Percentiles rank a stretch among this genome's conserved stretches.
Conservation (phyloP, 2,888 invertebrate genomes). For the Oscheius sp. region DNA sequence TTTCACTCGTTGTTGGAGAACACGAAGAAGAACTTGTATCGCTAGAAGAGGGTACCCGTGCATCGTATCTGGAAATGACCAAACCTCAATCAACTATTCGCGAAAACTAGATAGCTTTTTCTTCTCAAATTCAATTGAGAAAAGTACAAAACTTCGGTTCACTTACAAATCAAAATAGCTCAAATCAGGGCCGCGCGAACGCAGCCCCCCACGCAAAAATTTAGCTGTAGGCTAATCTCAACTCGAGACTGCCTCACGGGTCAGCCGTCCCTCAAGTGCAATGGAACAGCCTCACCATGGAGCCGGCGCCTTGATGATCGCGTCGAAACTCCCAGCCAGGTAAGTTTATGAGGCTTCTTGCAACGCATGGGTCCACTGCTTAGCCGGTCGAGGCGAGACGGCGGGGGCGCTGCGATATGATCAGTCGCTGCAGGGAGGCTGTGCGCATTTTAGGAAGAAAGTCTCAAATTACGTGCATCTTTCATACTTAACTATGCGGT, state of each 20-base stretch:
- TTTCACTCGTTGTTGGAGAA: slow-evolving; percentile 24
- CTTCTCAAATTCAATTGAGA: too few relatives aligned
- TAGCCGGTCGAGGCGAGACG: too few relatives aligned
- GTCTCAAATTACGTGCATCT: too few relatives aligned
- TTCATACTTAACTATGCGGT: too few relatives aligned
- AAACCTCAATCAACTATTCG: neutral
- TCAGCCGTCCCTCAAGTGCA: slow-evolving; percentile 80
- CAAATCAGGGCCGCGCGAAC: slow-evolving; percentile 70
- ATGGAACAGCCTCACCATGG: slow-evolving; percentile 80
- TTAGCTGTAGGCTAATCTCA: slow-evolving; percentile 72
- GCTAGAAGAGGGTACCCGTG: slow-evolving; percentile 19
- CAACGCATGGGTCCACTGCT: too few relatives aligned
- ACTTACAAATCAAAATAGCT: too few relatives aligned
- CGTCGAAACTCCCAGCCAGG: slow-evolving; percentile 80
- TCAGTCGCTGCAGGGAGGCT: too few relatives aligned
- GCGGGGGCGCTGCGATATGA: too few relatives aligned
- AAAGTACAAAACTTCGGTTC: too few relatives aligned
- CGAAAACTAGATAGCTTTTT: too few relatives aligned
- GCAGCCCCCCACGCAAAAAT: slow-evolving; percentile 69
- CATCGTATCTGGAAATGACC: slow-evolving; percentile 11
- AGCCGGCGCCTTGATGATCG: slow-evolving; percentile 80
- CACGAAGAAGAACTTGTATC: slow-evolving; percentile 22
- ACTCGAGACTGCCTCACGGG: slow-evolving; percentile 81
- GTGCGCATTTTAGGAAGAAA: too few relatives aligned
- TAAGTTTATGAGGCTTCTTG: too few relatives aligned